Evolutionary conservation across 2,888 invertebrate species (phyloP).

Genomic region (Papilio demoleus): DNA sequence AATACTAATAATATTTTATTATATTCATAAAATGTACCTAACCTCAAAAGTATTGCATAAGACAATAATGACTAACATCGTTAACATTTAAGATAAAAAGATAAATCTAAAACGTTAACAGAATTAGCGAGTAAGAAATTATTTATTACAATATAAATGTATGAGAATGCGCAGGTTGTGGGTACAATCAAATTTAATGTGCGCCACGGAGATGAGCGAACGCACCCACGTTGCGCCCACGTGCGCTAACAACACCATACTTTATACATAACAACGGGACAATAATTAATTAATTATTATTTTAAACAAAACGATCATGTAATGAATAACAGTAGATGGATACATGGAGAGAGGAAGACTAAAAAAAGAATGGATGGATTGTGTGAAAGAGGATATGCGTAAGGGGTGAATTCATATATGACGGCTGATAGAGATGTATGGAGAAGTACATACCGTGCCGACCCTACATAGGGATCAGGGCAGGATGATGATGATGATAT

Average conservation of each 20-base stretch:
- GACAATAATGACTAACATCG: conserved; percentile 10
- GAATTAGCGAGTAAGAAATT: conserved; percentile 53
- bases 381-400: no score
- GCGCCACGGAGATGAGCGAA: conserved; percentile 66
- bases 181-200: conserved; percentile 74
- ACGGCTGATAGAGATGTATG: no score
- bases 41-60: conserved; percentile 10
- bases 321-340: background rate
- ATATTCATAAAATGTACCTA: background rate
- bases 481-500: no score
- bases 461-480: no score
- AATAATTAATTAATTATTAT: no score
- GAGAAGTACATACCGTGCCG: no score
- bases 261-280: conserved; percentile 23
- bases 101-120: conserved; percentile 56
- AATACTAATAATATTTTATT: no score
- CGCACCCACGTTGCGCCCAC: conserved; percentile 76
- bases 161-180: conserved; percentile 62
- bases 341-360: no score
- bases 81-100: conserved; percentile 34
- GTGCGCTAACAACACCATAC: conserved; percentile 54
- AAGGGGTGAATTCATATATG: no score
- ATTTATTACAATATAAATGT: conserved; percentile 57
- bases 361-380: no score
- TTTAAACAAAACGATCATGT: background rate